Conservation (phyloP, 1,140 invertebrate species). For the Penaeus japonicus region DNA sequence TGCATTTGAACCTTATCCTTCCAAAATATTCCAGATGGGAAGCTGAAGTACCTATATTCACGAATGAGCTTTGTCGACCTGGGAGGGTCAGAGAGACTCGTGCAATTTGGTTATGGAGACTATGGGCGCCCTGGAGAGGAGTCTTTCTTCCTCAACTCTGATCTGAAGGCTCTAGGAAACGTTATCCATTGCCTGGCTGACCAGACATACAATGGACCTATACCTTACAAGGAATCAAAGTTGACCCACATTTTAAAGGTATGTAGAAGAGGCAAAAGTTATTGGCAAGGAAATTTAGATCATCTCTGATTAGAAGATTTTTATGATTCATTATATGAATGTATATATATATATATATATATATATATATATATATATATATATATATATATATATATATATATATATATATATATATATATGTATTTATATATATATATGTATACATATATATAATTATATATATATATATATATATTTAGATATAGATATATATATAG, state of each 20-base stretch:
- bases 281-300: too few species aligned
- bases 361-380: too few species aligned
- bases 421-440: too few species aligned
- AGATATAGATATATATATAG: too few species aligned
- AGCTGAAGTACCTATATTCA: constrained; percentile 62
- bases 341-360: too few species aligned
- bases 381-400: too few species aligned
- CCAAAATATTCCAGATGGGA: constrained; percentile 53
- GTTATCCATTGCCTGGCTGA: constrained; percentile 54
- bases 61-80: constrained; percentile 63
- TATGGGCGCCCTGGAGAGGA: constrained; percentile 26
- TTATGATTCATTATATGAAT: too few species aligned
- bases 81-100: constrained; percentile 64
- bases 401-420: too few species aligned
- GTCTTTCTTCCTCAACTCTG: constrained; percentile 46
- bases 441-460: too few species aligned
- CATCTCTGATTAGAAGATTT: too few species aligned
- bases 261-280: not conserved
- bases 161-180: constrained; percentile 48
- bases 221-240: constrained; percentile 56
- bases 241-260: constrained; percentile 59
- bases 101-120: constrained; percentile 42
- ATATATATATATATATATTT: too few species aligned
- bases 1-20: not conserved
- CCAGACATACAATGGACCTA: constrained; percentile 39